These are phyloP conservation scores for Bubo blakistoni DNA, from an alignment of 2,113 vertebrate genomes.

Conservation along the genomic window DNA sequence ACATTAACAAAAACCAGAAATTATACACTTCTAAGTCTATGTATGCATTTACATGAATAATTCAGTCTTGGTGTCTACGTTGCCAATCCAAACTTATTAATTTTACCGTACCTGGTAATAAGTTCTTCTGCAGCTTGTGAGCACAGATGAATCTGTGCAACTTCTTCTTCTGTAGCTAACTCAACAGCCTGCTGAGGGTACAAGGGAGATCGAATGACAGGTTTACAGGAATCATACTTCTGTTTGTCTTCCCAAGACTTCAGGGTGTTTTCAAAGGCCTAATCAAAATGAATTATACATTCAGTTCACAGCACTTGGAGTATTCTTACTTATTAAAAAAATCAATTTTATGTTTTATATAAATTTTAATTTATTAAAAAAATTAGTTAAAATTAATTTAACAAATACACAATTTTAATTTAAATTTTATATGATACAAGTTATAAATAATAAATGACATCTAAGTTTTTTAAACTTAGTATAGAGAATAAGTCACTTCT, in stretches of 20 bases:
- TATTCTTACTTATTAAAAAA: not conserved
- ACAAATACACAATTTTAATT: not conserved
- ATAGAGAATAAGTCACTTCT: not conserved
- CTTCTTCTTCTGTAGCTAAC: conserved; percentile 89
- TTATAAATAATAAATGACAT: not conserved
- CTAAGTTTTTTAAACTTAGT: not conserved
- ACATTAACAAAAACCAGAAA: not conserved
- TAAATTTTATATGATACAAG: not conserved
- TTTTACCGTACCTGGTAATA: conserved; percentile 83
- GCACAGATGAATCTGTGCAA: conserved; percentile 85
- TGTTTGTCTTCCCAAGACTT: conserved; percentile 99
- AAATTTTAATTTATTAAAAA: not conserved
- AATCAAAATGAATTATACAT: not conserved
- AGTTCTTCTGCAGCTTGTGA: conserved; percentile 92
- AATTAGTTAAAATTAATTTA: not conserved
- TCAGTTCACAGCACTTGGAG: not conserved
- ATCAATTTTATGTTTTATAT: not conserved
- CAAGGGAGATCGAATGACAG: conserved; percentile 86
- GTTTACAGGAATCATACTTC: conserved; percentile 88
- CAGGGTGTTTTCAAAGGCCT: conserved; percentile 97
- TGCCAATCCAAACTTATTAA: not conserved
- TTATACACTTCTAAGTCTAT: not conserved
- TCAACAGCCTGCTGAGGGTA: conserved; percentile 91
- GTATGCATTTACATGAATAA: not conserved
- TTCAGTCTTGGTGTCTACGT: not conserved